phyloP scores from a whole-genome alignment of 2,113 vertebrate genomes.

The Pelusios castaneus region DNA sequence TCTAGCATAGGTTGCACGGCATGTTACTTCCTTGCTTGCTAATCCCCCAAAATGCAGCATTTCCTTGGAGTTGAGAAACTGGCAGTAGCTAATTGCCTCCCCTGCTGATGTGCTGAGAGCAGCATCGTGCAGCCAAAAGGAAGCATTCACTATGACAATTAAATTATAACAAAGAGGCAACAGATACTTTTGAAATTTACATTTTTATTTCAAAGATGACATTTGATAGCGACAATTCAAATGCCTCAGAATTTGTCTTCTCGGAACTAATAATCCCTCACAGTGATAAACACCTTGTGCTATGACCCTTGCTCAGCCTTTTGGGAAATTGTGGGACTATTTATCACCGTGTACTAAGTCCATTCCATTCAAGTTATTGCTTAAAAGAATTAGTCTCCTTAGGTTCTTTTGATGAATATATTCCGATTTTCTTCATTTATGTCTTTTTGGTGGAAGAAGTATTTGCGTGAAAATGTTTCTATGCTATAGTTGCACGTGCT shows the following conservation, averaged over 20 bases:
- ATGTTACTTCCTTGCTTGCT: neutral
- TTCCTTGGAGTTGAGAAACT: fast-evolving
- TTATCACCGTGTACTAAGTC: neutral
- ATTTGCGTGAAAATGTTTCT: constrained; percentile 10
- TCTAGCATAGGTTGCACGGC: neutral
- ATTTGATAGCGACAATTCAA: constrained; percentile 22
- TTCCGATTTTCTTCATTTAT: neutral
- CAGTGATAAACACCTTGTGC: constrained; percentile 17
- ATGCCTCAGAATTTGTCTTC: neutral
- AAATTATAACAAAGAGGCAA: constrained; percentile 14
- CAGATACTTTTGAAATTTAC: constrained; percentile 17
- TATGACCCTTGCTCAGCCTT: constrained; percentile 17
- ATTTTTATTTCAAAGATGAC: constrained; percentile 54
- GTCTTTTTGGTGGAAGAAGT: neutral
- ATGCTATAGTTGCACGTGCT: neutral
- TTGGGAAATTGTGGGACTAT: neutral
- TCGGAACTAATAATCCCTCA: constrained; percentile 5
- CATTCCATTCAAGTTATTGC: constrained; percentile 17
- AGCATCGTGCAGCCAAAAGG: neutral
- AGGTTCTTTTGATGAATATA: neutral
- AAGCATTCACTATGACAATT: neutral
- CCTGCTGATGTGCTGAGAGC: constrained; percentile 9
- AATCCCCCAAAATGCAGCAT: neutral
- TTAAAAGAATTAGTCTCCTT: constrained; percentile 33
- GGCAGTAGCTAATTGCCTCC: constrained; percentile 5